Percentiles rank a stretch among this genome's conserved stretches.
phyloP scores from a whole-genome alignment of 2,113 vertebrate species.

The Otolemur garnettii region DNA sequence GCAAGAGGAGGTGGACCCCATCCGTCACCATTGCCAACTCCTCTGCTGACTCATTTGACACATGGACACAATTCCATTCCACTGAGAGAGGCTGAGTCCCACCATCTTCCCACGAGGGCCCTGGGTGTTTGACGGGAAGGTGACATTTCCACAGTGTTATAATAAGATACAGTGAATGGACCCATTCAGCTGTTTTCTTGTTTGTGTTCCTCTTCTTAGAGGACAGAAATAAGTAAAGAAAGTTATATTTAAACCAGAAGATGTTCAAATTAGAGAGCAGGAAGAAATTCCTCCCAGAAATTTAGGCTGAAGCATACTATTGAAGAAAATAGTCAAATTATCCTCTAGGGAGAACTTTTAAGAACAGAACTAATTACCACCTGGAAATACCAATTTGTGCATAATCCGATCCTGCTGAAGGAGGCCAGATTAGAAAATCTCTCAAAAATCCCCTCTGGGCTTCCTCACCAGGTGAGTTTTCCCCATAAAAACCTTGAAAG shows the following conservation, averaged over 20 bases:
- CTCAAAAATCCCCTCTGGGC: constrained; percentile 11
- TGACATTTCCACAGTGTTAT: no score
- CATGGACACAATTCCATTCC: rapidly evolving
- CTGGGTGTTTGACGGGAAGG: rapidly evolving
- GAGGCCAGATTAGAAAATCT: constrained; percentile 12
- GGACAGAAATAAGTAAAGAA: constrained; percentile 14
- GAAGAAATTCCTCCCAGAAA: constrained; percentile 65
- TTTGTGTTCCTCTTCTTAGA: background rate
- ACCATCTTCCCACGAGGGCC: rapidly evolving
- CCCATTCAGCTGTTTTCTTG: background rate
- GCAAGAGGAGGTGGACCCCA: background rate
- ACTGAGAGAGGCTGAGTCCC: background rate
- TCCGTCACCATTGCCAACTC: background rate
- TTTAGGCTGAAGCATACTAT: constrained; percentile 10
- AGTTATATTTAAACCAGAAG: background rate
- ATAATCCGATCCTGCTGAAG: constrained; percentile 41
- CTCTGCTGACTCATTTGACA: background rate
- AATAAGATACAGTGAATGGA: background rate
- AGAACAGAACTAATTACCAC: constrained; percentile 70
- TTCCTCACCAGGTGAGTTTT: background rate
- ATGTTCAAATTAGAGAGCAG: constrained; percentile 46
- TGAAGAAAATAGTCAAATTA: constrained; percentile 57
- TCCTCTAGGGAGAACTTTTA: constrained; percentile 63
- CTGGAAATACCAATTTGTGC: constrained; percentile 53
- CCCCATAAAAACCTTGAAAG: background rate